Conservation (phyloP, 2,113 vertebrate genomes). For the Peromyscus maniculatus region DNA sequence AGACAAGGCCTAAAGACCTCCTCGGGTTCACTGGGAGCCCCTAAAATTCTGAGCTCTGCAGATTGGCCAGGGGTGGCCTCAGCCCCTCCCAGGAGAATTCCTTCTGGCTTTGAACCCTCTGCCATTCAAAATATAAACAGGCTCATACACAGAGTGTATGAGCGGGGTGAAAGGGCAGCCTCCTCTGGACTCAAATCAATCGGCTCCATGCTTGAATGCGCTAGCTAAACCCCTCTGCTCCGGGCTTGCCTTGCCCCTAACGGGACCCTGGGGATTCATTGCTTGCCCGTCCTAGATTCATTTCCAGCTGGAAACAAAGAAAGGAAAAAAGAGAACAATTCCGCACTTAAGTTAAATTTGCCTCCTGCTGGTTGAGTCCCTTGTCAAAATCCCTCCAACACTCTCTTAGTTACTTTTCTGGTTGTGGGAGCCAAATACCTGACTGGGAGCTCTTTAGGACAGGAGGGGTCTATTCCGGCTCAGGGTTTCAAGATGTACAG, state of each 20-base stretch:
- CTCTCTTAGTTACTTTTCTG: neutral
- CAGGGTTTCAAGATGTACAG: neutral
- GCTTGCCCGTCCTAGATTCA: slow-evolving; percentile 82
- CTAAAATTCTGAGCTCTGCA: slow-evolving; percentile 74
- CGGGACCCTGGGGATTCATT: slow-evolving; percentile 85
- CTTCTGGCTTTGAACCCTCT: slow-evolving; percentile 86
- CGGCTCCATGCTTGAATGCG: slow-evolving; percentile 83
- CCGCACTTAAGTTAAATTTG: slow-evolving; percentile 71
- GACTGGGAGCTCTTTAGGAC: neutral
- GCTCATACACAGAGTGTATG: slow-evolving; percentile 22
- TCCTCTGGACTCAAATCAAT: slow-evolving; percentile 87
- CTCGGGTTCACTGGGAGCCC: neutral
- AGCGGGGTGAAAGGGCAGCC: slow-evolving; percentile 80
- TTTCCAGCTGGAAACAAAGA: slow-evolving; percentile 78
- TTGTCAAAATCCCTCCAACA: neutral
- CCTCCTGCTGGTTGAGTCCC: slow-evolving; percentile 75
- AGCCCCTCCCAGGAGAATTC: slow-evolving; percentile 76
- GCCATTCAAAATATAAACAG: slow-evolving; percentile 74
- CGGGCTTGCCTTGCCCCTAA: slow-evolving; percentile 82
- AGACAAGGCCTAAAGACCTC: neutral
- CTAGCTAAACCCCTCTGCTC: slow-evolving; percentile 82
- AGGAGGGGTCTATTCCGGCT: neutral
- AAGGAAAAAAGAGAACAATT: slow-evolving; percentile 11
- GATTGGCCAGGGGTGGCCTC: slow-evolving; percentile 76
- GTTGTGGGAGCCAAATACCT: neutral